A percentile compares a stretch with the other conserved stretches of the same genome.
Evolutionary conservation across 1,140 invertebrate genomes (phyloP).

Genomic region (Venturia canescens): DNA sequence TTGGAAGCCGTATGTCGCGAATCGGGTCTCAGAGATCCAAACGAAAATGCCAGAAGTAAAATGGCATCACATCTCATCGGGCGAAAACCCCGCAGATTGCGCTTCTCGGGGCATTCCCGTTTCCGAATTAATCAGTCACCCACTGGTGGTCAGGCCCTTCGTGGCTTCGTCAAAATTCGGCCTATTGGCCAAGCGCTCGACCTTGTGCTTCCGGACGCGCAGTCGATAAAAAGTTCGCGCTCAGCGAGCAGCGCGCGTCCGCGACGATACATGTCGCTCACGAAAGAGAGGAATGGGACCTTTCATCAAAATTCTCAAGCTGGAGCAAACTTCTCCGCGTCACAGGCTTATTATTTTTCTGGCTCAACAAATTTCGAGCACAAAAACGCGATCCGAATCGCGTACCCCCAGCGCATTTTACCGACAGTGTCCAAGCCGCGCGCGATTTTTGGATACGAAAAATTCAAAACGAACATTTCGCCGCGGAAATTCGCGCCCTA

Average conservation of each 20-base stretch:
- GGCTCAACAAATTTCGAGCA: slow-evolving; percentile 13
- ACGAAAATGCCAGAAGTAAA: slow-evolving; percentile 25
- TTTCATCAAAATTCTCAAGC: slow-evolving; percentile 11
- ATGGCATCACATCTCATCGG: slow-evolving; percentile 44
- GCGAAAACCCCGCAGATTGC: slow-evolving; percentile 27
- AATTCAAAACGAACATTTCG: neutral
- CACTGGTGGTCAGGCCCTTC: slow-evolving; percentile 51
- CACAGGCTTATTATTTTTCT: neutral
- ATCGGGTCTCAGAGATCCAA: slow-evolving; percentile 62
- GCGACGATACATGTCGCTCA: too few relatives aligned
- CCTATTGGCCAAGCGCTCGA: too few relatives aligned
- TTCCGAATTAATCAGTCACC: slow-evolving; percentile 43
- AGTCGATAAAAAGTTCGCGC: neutral
- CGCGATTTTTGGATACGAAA: neutral
- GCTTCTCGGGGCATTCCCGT: too few relatives aligned
- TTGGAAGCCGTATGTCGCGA: slow-evolving; percentile 63
- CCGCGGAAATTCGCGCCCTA: slow-evolving; percentile 18
- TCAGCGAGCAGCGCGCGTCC: neutral
- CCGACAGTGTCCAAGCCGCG: too few relatives aligned
- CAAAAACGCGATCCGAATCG: neutral
- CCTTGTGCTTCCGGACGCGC: slow-evolving; percentile 47
- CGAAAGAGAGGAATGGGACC: neutral
- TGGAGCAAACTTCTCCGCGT: slow-evolving; percentile 31
- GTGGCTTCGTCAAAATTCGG: too few relatives aligned
- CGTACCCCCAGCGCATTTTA: neutral